phyloP scores from a whole-genome alignment of 2,113 vertebrate genomes.

The Hippolais icterina region DNA sequence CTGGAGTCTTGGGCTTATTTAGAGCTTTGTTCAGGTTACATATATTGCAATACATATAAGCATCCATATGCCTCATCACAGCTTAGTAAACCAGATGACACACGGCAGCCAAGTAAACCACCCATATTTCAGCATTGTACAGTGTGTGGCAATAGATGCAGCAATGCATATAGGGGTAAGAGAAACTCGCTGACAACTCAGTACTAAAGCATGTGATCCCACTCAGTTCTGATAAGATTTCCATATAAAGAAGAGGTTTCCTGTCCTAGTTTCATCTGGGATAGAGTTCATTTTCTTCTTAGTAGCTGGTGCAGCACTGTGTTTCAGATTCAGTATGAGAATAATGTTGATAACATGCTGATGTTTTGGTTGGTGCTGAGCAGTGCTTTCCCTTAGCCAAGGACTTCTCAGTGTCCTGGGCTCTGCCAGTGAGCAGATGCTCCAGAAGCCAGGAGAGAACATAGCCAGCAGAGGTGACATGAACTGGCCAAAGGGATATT shows the following conservation, averaged over 20 bases:
- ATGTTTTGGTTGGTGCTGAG: neutral
- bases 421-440: neutral
- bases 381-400: neutral
- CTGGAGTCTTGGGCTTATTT: neutral
- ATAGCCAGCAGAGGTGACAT: neutral
- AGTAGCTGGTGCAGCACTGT: neutral
- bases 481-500: neutral
- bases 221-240: neutral
- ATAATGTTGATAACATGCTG: fast-evolving
- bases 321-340: neutral
- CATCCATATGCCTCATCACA: neutral
- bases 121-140: neutral
- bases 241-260: neutral
- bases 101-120: neutral
- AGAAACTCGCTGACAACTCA: neutral
- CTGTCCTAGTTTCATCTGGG: neutral
- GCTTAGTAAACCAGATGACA: neutral
- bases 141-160: neutral
- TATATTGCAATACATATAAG: neutral
- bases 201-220: neutral
- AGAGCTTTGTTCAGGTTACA: neutral
- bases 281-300: neutral
- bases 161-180: neutral
- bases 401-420: neutral
- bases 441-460: neutral